These are phyloP conservation scores for Zosterops hypoxanthus DNA, from an alignment of 2,113 vertebrate genomes.

Conservation along the genomic window DNA sequence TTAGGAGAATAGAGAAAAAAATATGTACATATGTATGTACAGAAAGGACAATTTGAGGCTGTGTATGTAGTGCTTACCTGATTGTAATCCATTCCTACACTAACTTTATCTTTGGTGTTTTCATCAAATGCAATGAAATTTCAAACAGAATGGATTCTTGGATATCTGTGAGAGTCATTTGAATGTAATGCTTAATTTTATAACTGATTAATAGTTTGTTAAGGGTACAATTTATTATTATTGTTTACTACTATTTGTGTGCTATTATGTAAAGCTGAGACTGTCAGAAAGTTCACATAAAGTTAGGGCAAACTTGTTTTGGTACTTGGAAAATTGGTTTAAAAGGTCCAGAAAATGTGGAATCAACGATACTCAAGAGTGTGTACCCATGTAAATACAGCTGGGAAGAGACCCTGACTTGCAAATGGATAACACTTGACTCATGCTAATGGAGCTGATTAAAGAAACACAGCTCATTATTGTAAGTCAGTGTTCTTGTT, in stretches of 20 bases:
- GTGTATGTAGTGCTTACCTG: not conserved
- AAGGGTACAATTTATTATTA: not conserved
- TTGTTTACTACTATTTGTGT: not conserved
- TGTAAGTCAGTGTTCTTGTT: conserved; percentile 1
- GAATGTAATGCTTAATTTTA: not conserved
- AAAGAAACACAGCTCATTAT: conserved; percentile 23
- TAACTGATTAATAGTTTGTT: not conserved
- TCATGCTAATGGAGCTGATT: conserved; percentile 22
- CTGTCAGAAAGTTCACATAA: not conserved
- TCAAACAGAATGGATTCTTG: not conserved
- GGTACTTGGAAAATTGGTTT: not conserved
- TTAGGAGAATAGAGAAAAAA: not conserved
- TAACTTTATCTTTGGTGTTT: not conserved
- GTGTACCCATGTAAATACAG: conserved; percentile 12
- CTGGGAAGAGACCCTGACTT: conserved; percentile 20
- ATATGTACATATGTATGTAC: not conserved
- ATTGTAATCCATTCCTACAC: not conserved
- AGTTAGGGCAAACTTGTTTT: not conserved
- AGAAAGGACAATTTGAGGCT: not conserved
- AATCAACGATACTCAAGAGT: not conserved
- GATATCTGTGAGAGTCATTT: not conserved
- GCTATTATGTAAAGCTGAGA: not conserved
- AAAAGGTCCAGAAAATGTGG: not conserved
- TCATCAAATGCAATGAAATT: not conserved
- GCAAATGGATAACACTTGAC: not conserved